Conservation (phyloP, 1,140 invertebrate genomes). For the Octopus sinensis region DNA sequence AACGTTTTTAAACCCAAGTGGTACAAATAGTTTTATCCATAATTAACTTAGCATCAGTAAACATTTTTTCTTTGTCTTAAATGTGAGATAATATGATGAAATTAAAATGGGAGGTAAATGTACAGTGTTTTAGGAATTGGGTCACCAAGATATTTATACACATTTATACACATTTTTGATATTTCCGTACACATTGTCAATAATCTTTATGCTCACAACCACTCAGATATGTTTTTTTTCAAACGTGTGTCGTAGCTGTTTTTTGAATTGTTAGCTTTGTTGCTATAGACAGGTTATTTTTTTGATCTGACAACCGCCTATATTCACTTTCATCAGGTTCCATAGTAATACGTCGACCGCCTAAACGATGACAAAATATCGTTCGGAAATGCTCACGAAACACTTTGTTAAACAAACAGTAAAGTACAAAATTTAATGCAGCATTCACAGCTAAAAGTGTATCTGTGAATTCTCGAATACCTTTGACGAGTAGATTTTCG, state of each 20-base stretch:
- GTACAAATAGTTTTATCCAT: too few species aligned
- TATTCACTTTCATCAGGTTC: conserved; percentile 36
- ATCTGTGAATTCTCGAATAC: conserved; percentile 73
- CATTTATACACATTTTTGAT: too few species aligned
- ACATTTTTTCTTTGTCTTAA: too few species aligned
- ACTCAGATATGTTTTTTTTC: neutral
- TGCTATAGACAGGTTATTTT: neutral
- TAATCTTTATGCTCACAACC: too few species aligned
- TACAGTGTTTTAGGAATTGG: too few species aligned
- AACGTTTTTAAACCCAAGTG: too few species aligned
- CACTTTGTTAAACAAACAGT: conserved; percentile 74
- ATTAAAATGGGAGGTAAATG: too few species aligned
- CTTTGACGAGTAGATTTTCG: conserved; percentile 55
- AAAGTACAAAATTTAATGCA: conserved; percentile 72
- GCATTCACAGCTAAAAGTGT: conserved; percentile 72
- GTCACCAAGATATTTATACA: too few species aligned
- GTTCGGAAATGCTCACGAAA: conserved; percentile 60
- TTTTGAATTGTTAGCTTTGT: neutral
- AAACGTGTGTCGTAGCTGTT: neutral
- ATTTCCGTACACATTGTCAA: too few species aligned
- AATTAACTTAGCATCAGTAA: too few species aligned
- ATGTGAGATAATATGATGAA: too few species aligned
- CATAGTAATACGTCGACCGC: neutral
- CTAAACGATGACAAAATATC: conserved; percentile 32
- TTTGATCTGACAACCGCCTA: conserved; percentile 24